Evolutionary conservation across 2,113 vertebrate species (phyloP).

Genomic region (Lipotes vexillifer): DNA sequence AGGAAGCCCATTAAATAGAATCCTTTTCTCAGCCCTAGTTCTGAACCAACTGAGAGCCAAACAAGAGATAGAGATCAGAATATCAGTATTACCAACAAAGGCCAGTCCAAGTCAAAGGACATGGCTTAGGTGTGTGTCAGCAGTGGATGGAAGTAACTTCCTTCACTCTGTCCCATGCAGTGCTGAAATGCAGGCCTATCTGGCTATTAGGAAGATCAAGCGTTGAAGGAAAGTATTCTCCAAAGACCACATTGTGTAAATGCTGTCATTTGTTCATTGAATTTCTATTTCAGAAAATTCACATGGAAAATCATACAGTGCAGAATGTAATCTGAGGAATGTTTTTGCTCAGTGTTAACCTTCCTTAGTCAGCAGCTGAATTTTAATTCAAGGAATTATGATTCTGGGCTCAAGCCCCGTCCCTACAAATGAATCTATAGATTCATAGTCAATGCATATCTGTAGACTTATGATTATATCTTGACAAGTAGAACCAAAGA

Average conservation of each 20-base stretch:
- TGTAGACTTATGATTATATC: not conserved
- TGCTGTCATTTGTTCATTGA: not conserved
- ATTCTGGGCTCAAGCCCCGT: not conserved
- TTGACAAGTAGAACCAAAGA: not conserved
- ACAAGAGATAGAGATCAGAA: not conserved
- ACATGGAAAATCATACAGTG: not conserved
- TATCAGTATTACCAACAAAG: not conserved
- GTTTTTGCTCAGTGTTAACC: not conserved
- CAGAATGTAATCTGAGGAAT: not conserved
- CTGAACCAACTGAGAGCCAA: not conserved
- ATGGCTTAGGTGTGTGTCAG: not conserved
- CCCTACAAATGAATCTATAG: not conserved
- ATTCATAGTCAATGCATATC: not conserved
- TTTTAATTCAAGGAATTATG: not conserved
- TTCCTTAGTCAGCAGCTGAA: not conserved
- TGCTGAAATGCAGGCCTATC: not conserved
- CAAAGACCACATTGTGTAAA: not conserved
- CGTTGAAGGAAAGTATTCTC: not conserved
- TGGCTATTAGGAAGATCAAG: not conserved
- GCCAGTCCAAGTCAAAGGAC: not conserved
- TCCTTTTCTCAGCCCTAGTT: not conserved
- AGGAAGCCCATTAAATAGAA: not conserved
- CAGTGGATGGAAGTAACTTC: not conserved
- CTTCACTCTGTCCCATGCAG: not conserved
- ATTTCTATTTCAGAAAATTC: not conserved